A percentile compares a stretch with the other conserved stretches of the same genome.
Evolutionary conservation across 2,797 vertebrate genomes (phyloP).

Genomic region (Emys orbicularis): DNA sequence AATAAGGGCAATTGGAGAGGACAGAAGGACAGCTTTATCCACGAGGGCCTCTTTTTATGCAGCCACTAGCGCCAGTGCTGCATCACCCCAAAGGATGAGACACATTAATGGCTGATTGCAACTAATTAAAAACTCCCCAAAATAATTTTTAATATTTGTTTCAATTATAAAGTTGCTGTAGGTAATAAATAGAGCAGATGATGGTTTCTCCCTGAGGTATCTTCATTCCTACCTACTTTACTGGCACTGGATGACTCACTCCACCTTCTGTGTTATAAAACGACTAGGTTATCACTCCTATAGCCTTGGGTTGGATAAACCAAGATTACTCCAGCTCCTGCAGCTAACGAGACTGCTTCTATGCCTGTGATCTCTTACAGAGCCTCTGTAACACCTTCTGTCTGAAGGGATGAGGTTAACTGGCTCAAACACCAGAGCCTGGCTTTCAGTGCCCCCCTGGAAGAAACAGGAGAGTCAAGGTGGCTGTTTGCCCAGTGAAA

Average conservation of each 20-base stretch:
- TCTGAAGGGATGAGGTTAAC: not conserved
- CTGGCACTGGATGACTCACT: slow-evolving; percentile 32
- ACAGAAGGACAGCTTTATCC: not conserved
- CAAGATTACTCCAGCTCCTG: not conserved
- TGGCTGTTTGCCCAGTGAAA: not conserved
- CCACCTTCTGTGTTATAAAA: slow-evolving; percentile 8
- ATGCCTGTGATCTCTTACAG: slow-evolving; percentile 14
- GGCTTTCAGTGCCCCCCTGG: accelerated
- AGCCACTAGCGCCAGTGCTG: not conserved
- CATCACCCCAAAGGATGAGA: accelerated
- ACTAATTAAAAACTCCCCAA: slow-evolving; percentile 65
- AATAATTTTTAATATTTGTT: slow-evolving; percentile 69
- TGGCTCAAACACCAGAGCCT: not conserved
- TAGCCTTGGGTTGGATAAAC: slow-evolving; percentile 9
- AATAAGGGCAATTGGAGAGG: not conserved
- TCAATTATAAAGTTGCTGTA: slow-evolving; percentile 44
- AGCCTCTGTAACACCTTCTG: not conserved
- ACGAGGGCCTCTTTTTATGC: not conserved
- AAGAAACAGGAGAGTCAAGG: not conserved
- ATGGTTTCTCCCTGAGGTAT: not conserved
- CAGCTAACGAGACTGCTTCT: slow-evolving; percentile 37
- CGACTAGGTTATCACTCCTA: not conserved
- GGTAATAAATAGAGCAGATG: slow-evolving; percentile 11
- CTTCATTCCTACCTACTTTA: slow-evolving; percentile 7
- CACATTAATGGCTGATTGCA: not conserved